A percentile compares a stretch with the other conserved stretches of the same genome.
Evolutionary conservation across 64 coral and sea anemone species (phyloP).

Genomic region (Platygyra sinensis): DNA sequence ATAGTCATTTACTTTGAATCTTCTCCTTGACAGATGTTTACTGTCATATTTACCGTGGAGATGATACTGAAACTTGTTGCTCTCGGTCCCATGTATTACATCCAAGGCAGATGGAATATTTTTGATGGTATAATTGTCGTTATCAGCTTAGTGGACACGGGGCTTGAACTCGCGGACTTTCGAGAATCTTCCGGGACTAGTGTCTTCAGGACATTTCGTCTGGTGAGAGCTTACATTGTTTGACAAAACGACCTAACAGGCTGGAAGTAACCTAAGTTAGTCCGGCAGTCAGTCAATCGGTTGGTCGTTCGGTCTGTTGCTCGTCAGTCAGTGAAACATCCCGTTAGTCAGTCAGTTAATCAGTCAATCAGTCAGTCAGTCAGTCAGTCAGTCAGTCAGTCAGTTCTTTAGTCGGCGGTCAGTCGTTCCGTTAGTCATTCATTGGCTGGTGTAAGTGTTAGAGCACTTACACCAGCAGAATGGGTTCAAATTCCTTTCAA

Average conservation of each 20-base stretch:
- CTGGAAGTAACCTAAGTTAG: neutral
- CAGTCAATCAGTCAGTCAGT: neutral
- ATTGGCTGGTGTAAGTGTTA: too few species aligned
- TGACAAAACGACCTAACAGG: too few species aligned
- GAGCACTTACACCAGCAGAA: too few species aligned
- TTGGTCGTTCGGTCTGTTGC: neutral
- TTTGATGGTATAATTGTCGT: constrained; percentile 85
- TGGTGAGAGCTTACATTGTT: constrained; percentile 41
- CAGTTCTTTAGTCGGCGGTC: neutral
- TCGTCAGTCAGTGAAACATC: neutral
- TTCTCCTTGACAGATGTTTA: constrained; percentile 58
- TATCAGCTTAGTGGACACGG: constrained; percentile 68
- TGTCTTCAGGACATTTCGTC: constrained; percentile 74
- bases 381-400: neutral
- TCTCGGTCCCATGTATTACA: constrained; percentile 65
- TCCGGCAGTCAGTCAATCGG: neutral
- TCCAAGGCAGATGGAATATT: constrained; percentile 85
- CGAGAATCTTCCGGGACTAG: constrained; percentile 57
- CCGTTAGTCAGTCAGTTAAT: too few species aligned
- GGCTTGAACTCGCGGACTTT: constrained; percentile 9
- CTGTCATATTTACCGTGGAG: constrained; percentile 74
- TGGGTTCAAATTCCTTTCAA: too few species aligned
- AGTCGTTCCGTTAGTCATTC: neutral
- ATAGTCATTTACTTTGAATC: neutral
- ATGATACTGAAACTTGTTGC: constrained; percentile 81